Evolutionary conservation across 2,797 vertebrate genomes (phyloP), one percentile per base, ranked within the genome.

Genomic region (Huso huso): DNA sequence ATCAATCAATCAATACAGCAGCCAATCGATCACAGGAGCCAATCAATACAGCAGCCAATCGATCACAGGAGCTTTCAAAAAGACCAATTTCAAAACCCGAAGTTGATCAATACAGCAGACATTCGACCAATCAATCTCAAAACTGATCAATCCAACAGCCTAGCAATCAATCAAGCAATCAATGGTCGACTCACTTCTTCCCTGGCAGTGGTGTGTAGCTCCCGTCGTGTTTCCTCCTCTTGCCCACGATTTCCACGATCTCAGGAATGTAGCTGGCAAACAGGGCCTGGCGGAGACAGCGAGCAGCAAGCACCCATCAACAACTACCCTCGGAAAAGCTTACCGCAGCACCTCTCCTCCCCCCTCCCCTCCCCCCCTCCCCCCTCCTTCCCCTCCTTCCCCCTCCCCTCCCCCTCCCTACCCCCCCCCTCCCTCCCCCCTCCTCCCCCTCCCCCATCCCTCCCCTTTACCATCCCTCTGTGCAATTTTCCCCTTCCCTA

Each of bases 221-320:
- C 9, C 62, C 75, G 50, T 37, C 72, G 10, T 81, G 82, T 61
- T 74, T 77, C 72, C 49, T 84, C 66, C 65, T 67, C 67, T 72
- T 82, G 64, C 71, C 68, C 66, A 86, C 70, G 50, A 82, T 71
- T 63, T 84, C 82, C 13, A 82, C 69, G 51, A 87, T 78, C 78
- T 86, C 83, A 64, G 84, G 83, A 12, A 86, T 12, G 6, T 78
- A 79, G 62, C 79, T 85, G 0, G 81, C 85, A 75, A 87, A 84
- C 5, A 87, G 37, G 11, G 80, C 59, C 83, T 83, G 78, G 62
- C 2, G 66, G 69, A 51, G 61, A 66, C 49, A 12, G 8, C 61
- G 49, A 53, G 50, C 51, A 9, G 51, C 51, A 53, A 53, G 12
- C 6, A 5, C 51, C 51, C 12, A 6, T 53, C 12, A 9, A 12